Conservation (phyloP, 2,888 invertebrate genomes). For the Nasonia oneida region DNA sequence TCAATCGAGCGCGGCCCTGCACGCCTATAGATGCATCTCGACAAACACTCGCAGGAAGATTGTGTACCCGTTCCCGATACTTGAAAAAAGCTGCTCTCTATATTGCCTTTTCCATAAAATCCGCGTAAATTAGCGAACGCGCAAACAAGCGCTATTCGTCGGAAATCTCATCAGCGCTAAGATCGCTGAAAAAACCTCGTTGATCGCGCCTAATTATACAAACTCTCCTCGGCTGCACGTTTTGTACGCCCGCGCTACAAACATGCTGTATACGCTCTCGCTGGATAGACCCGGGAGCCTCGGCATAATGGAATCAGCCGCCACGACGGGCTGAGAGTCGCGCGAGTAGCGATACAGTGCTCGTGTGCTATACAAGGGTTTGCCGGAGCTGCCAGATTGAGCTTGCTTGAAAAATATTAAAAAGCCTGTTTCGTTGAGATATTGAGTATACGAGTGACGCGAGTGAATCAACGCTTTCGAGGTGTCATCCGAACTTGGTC, state of each 20-base stretch:
- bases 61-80: neutral
- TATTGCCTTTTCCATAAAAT: neutral
- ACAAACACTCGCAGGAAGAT: neutral
- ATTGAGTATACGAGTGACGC: too few species aligned
- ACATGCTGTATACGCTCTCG: too few species aligned
- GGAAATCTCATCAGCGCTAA: neutral
- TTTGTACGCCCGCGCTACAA: neutral
- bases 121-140: neutral
- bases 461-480: neutral
- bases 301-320: conserved; percentile 73
- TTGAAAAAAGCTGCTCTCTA: neutral
- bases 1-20: neutral
- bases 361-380: too few species aligned
- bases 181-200: neutral
- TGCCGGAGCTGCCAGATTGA: too few species aligned
- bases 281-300: conserved; percentile 59
- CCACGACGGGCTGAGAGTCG: conserved; percentile 3
- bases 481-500: neutral
- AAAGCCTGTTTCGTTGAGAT: too few species aligned
- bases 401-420: too few species aligned
- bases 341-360: conserved; percentile 62
- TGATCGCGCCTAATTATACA: too few species aligned
- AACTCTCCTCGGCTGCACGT: neutral
- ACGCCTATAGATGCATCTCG: neutral
- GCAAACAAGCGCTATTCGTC: neutral